Percentiles rank a stretch among this genome's conserved stretches.
phyloP scores from a whole-genome alignment of 1,140 invertebrate species.

The Stratiolaelaps scimitus region DNA sequence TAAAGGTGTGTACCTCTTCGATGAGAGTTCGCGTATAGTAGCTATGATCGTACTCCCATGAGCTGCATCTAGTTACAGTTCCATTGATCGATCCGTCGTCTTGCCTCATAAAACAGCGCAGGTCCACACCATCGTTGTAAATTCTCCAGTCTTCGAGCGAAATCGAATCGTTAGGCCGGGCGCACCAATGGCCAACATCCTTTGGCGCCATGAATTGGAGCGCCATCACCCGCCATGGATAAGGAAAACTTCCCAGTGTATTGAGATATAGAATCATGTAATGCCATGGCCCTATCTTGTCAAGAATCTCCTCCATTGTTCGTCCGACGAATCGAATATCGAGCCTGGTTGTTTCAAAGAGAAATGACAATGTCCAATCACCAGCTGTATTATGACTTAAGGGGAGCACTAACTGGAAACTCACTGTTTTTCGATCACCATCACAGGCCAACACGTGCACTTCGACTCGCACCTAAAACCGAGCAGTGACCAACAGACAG shows the following conservation, averaged over 20 bases:
- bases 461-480: too few relatives aligned
- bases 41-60: slow-evolving; percentile 18
- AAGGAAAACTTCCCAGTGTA: neutral
- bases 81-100: neutral
- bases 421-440: too few relatives aligned
- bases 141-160: slow-evolving; percentile 21
- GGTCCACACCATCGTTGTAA: neutral
- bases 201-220: slow-evolving; percentile 14
- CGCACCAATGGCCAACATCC: neutral
- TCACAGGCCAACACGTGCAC: too few relatives aligned
- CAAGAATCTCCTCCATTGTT: slow-evolving; percentile 24
- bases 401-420: too few relatives aligned
- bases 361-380: too few relatives aligned
- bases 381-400: too few relatives aligned
- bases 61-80: neutral
- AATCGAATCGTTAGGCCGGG: slow-evolving; percentile 11
- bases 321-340: too few relatives aligned
- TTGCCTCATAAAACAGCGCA: neutral
- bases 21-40: slow-evolving; percentile 12
- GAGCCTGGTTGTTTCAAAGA: too few relatives aligned
- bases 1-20: slow-evolving; percentile 1
- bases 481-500: too few relatives aligned
- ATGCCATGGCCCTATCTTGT: slow-evolving; percentile 10
- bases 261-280: neutral
- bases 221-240: slow-evolving; percentile 19